These are phyloP conservation scores for Ladona fulva DNA, from an alignment of 1,140 invertebrate genomes.

Conservation along the genomic window DNA sequence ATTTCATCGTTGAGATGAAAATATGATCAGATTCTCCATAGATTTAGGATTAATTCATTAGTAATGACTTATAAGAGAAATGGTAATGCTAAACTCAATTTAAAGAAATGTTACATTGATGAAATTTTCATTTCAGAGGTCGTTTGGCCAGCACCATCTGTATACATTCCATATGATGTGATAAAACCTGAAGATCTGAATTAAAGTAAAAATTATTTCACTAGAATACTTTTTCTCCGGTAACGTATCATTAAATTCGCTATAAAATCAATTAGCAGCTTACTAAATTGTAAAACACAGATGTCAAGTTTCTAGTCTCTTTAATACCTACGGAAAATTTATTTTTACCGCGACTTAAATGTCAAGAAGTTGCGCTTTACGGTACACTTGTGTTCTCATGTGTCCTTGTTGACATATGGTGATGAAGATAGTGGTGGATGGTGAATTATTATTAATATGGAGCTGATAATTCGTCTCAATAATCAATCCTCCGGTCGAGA, in stretches of 20 bases:
- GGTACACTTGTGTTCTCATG: neutral
- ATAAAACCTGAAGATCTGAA: neutral
- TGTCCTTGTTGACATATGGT: neutral
- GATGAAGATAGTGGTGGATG: neutral
- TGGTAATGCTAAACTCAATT: neutral
- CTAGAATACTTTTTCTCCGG: neutral
- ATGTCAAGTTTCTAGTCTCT: neutral
- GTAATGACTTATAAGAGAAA: too few relatives aligned
- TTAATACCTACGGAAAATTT: neutral
- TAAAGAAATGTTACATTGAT: neutral
- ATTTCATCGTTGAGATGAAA: neutral
- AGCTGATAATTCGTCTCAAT: constrained; percentile 47
- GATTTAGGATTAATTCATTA: too few relatives aligned
- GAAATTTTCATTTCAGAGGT: neutral
- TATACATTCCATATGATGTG: neutral
- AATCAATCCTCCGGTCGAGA: constrained; percentile 50
- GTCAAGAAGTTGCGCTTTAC: neutral
- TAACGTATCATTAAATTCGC: neutral
- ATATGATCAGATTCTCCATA: neutral
- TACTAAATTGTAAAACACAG: neutral
- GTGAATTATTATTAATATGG: constrained; percentile 35
- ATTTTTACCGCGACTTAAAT: too few relatives aligned
- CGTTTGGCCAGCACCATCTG: neutral
- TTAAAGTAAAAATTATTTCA: neutral
- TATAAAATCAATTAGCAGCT: neutral